A percentile compares a stretch with the other conserved stretches of the same genome.
Evolutionary conservation across 2,113 vertebrate genomes (phyloP).

Genomic region (Candoia aspera): DNA sequence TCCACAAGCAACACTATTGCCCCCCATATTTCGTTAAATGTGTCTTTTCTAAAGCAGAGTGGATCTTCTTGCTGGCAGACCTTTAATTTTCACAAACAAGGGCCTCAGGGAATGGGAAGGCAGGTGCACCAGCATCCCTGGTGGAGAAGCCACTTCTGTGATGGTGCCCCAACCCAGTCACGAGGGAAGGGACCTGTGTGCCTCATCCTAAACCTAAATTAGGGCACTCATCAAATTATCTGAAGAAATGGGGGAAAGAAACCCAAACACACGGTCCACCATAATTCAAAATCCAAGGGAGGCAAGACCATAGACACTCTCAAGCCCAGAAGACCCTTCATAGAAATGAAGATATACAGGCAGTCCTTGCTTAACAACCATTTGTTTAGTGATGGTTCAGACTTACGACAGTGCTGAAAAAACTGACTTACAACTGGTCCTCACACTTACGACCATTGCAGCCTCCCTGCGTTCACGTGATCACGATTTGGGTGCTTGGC

Average conservation of each 20-base stretch:
- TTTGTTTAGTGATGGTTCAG: too few species aligned
- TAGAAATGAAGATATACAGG: background rate
- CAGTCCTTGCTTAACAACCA: too few species aligned
- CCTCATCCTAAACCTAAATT: background rate
- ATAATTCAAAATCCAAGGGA: background rate
- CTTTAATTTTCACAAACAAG: constrained; percentile 14
- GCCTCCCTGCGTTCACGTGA: too few species aligned
- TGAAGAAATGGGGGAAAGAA: background rate
- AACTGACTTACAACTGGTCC: too few species aligned
- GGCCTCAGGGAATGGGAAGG: background rate
- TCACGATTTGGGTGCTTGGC: too few species aligned
- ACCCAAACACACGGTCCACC: background rate
- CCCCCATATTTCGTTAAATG: background rate
- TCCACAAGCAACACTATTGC: too few species aligned
- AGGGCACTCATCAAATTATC: background rate
- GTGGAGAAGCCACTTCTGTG: background rate
- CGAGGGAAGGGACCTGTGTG: background rate
- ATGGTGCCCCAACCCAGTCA: background rate
- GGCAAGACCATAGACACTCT: background rate
- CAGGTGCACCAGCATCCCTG: too few species aligned
- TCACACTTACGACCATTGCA: too few species aligned
- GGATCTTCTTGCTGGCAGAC: background rate
- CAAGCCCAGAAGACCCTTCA: background rate
- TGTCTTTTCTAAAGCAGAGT: background rate
- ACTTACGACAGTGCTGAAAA: too few species aligned